Evolutionary conservation across 2,888 invertebrate species (phyloP).

Genomic region (Aporophyla nigra): DNA sequence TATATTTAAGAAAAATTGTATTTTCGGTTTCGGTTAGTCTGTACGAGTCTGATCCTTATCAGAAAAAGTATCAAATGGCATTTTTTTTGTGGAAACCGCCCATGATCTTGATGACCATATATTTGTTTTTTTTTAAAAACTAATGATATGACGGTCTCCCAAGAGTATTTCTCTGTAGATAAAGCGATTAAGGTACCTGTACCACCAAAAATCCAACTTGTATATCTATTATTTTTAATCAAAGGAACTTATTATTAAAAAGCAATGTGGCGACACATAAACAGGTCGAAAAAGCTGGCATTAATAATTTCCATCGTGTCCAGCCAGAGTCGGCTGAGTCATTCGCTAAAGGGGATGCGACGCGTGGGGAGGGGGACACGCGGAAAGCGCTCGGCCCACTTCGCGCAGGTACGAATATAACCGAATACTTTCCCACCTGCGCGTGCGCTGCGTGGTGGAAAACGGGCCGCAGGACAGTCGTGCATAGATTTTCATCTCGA

Average conservation of each 20-base stretch:
- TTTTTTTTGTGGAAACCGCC: too few species aligned
- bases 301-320: constrained; percentile 73
- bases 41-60: too few species aligned
- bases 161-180: too few species aligned
- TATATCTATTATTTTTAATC: neutral
- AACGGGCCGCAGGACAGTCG: constrained; percentile 75
- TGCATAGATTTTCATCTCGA: constrained; percentile 42
- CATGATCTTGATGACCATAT: too few species aligned
- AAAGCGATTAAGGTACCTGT: too few species aligned
- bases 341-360: constrained; percentile 58
- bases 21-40: too few species aligned
- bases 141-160: too few species aligned
- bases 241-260: constrained; percentile 55
- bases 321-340: constrained; percentile 77
- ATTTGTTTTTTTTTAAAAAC: too few species aligned
- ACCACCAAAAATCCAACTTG: too few species aligned
- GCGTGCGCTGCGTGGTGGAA: constrained; percentile 74
- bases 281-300: constrained; percentile 64
- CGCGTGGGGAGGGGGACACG: constrained; percentile 70
- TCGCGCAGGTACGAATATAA: constrained; percentile 88
- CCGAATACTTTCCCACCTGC: constrained; percentile 89
- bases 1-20: too few species aligned
- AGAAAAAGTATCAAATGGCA: too few species aligned
- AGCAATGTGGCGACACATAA: constrained; percentile 54
- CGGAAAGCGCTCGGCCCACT: constrained; percentile 86